These are phyloP conservation scores for Lophura nycthemera DNA, from an alignment of 2,113 vertebrate species.

Conservation along the genomic window DNA sequence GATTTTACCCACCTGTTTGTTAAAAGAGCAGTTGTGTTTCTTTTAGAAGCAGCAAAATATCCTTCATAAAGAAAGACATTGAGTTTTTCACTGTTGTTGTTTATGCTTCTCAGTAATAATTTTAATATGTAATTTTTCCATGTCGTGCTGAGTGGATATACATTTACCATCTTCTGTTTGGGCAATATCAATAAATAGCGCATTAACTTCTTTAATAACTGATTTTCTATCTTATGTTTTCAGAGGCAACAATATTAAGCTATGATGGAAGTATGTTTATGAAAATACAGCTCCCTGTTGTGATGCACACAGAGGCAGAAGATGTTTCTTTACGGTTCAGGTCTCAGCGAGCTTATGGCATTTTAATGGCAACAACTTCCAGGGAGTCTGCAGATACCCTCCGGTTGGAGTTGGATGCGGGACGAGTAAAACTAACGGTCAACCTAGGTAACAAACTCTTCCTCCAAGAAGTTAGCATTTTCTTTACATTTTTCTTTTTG, in stretches of 20 bases:
- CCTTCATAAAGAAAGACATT: background rate
- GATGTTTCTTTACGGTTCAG: constrained; percentile 94
- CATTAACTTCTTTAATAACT: background rate
- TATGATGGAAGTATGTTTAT: constrained; percentile 99
- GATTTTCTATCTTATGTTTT: constrained; percentile 2
- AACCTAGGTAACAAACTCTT: constrained; percentile 92
- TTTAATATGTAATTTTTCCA: rapidly evolving
- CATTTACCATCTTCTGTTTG: background rate
- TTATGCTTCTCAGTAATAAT: background rate
- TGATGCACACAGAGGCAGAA: constrained; percentile 97
- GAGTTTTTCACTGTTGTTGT: background rate
- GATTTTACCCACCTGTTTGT: background rate
- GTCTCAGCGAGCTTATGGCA: constrained; percentile 93
- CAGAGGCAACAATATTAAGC: constrained; percentile 95
- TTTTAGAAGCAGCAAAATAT: background rate
- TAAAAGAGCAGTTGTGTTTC: background rate
- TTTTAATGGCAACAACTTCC: constrained; percentile 97
- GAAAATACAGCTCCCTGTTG: constrained; percentile 96
- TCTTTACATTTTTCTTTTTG: constrained; percentile 75
- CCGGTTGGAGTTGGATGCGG: constrained; percentile 92
- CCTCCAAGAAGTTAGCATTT: constrained; percentile 69
- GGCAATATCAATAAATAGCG: background rate
- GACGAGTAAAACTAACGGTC: constrained; percentile 95
- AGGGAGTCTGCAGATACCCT: constrained; percentile 94
- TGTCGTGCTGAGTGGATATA: background rate